A percentile compares a stretch with the other conserved stretches of the same genome.
phyloP scores from a whole-genome alignment of 2,888 invertebrate genomes.

The Dioctria linearis region DNA sequence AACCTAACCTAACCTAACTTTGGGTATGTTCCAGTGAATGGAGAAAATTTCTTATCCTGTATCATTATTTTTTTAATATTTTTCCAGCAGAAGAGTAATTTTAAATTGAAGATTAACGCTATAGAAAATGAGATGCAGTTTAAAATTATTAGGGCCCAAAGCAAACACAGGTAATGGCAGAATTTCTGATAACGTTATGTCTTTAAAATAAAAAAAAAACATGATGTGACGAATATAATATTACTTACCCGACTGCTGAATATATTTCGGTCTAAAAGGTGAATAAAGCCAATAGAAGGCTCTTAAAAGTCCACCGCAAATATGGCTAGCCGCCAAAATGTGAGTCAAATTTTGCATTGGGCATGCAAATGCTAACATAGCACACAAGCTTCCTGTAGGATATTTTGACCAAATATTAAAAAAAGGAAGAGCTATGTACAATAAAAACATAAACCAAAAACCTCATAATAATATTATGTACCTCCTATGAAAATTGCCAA shows the following conservation, averaged over 20 bases:
- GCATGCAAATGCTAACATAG: constrained; percentile 75
- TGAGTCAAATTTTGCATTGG: constrained; percentile 73
- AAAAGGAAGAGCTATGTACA: background rate
- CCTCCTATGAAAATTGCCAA: constrained; percentile 74
- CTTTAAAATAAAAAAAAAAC: no score
- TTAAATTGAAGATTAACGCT: no score
- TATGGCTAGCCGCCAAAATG: constrained; percentile 69
- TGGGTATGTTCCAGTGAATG: no score
- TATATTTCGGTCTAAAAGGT: constrained; percentile 69
- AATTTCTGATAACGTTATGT: no score
- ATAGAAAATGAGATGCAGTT: no score
- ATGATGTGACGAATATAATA: background rate
- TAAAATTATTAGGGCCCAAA: no score
- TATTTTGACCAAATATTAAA: background rate
- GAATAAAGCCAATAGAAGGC: constrained; percentile 69
- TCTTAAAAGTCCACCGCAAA: constrained; percentile 66
- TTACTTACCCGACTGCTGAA: constrained; percentile 67
- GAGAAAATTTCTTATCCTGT: no score
- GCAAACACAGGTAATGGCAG: no score
- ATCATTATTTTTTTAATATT: background rate
- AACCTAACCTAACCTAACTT: no score
- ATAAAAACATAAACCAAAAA: no score
- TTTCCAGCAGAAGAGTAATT: background rate
- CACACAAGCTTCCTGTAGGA: constrained; percentile 72
- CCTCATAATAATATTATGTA: constrained; percentile 55